Conservation (phyloP, 2,797 vertebrate species). For the Myripristis jacobus region DNA sequence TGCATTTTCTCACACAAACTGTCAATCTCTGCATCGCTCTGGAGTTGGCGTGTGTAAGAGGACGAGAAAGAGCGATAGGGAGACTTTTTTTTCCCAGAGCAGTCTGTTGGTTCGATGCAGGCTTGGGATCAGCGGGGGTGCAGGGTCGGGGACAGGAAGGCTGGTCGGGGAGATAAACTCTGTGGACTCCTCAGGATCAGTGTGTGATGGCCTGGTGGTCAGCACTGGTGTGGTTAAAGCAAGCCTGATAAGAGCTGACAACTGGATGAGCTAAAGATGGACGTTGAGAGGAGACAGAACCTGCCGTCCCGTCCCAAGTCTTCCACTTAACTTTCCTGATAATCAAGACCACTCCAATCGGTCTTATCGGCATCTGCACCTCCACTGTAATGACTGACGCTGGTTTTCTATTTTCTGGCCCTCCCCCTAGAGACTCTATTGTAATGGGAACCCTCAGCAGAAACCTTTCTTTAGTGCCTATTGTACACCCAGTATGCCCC, state of each 20-base stretch:
- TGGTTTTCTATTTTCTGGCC: conserved; percentile 52
- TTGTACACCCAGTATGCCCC: conserved; percentile 68
- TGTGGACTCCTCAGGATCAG: conserved; percentile 29
- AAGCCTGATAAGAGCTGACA: neutral
- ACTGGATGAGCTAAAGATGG: conserved; percentile 11
- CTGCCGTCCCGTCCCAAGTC: neutral
- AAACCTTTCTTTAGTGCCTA: conserved; percentile 63
- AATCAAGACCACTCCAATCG: conserved; percentile 38
- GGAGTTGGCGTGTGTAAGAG: neutral
- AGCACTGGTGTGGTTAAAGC: neutral
- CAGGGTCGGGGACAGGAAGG: conserved; percentile 61
- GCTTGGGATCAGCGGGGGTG: conserved; percentile 30
- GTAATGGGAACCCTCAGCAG: conserved; percentile 58
- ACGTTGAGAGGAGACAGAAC: conserved; percentile 20
- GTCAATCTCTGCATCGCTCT: neutral
- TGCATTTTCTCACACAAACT: no score
- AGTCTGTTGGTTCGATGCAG: neutral
- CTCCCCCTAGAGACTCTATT: conserved; percentile 50
- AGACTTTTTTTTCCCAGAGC: conserved; percentile 14
- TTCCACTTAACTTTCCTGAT: conserved; percentile 8
- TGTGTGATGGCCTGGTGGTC: conserved; percentile 15
- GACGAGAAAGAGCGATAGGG: conserved; percentile 9
- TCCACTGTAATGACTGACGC: conserved; percentile 63
- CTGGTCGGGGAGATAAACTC: conserved; percentile 61
- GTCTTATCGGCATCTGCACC: conserved; percentile 52